phyloP scores from a whole-genome alignment of 2,888 invertebrate species.

The Parelbella ahira region DNA sequence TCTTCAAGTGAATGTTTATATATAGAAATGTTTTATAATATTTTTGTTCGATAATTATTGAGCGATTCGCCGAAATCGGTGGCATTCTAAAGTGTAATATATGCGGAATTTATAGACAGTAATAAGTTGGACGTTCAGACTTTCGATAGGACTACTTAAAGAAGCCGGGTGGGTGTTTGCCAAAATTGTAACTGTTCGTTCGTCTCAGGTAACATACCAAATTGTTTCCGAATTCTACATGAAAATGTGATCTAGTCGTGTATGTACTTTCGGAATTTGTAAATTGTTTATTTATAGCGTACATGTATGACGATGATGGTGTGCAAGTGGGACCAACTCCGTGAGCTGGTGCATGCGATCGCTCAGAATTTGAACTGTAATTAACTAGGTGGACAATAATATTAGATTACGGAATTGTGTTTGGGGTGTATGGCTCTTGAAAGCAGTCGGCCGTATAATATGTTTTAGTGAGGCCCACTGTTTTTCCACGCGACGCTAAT shows the following conservation, averaged over 20 bases:
- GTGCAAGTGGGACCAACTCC: conserved; percentile 76
- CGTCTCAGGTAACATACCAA: conserved; percentile 73
- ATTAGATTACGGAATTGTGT: conserved; percentile 48
- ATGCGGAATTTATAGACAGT: conserved; percentile 13
- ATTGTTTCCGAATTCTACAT: conserved; percentile 80
- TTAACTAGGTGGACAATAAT: conserved; percentile 37
- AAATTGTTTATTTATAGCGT: conserved; percentile 73
- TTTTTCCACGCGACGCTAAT: conserved; percentile 62
- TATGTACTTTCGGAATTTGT: conserved; percentile 79
- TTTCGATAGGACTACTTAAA: conserved; percentile 37
- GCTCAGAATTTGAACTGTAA: conserved; percentile 39
- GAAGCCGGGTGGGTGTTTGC: conserved; percentile 41
- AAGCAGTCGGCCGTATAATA: conserved; percentile 73
- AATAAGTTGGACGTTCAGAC: conserved; percentile 26
- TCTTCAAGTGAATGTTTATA: conserved; percentile 16
- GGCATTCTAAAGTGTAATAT: conserved; percentile 12
- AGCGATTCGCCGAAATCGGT: conserved; percentile 9
- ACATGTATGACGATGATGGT: conserved; percentile 64
- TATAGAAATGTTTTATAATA: too few relatives aligned
- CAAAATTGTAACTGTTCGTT: conserved; percentile 65
- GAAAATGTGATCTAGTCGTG: conserved; percentile 80
- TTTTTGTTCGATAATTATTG: background rate
- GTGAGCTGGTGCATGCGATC: conserved; percentile 43
- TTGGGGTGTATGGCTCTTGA: conserved; percentile 58
- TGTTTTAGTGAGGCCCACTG: conserved; percentile 75